Evolutionary conservation across 2,797 vertebrate genomes (phyloP).

Genomic region (Oophaga sylvatica): DNA sequence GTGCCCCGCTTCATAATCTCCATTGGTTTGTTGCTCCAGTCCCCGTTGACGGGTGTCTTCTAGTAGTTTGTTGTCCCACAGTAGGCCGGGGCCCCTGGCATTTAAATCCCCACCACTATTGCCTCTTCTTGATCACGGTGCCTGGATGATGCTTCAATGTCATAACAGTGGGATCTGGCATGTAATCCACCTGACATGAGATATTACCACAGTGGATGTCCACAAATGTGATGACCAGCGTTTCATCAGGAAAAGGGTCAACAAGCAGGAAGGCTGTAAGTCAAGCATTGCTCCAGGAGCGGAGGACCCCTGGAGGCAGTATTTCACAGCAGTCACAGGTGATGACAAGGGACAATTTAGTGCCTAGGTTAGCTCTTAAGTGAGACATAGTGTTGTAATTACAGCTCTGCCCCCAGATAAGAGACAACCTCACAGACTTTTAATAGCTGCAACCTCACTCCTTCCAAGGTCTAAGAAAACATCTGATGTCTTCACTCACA

Average conservation of each 20-base stretch:
- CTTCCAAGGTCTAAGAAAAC: background rate
- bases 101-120: background rate
- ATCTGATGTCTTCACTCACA: conserved; percentile 28
- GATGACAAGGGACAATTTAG: conserved; percentile 92
- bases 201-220: background rate
- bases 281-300: background rate
- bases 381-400: conserved; percentile 87
- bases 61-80: background rate
- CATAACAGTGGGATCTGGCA: too few relatives aligned
- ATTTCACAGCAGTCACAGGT: conserved; percentile 83
- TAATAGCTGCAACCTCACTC: conserved; percentile 64
- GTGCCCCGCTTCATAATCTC: too few relatives aligned
- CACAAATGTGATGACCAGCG: background rate
- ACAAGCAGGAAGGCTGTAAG: background rate
- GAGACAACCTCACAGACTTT: conserved; percentile 68
- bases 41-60: background rate
- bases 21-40: background rate
- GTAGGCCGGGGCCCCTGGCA: too few relatives aligned
- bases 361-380: conserved; percentile 84
- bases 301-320: conserved; percentile 64
- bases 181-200: background rate
- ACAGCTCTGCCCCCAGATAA: conserved; percentile 80
- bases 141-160: background rate
- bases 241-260: background rate
- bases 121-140: background rate